Evolutionary conservation across 1,140 invertebrate genomes (phyloP).

Genomic region (Dryas iulia): DNA sequence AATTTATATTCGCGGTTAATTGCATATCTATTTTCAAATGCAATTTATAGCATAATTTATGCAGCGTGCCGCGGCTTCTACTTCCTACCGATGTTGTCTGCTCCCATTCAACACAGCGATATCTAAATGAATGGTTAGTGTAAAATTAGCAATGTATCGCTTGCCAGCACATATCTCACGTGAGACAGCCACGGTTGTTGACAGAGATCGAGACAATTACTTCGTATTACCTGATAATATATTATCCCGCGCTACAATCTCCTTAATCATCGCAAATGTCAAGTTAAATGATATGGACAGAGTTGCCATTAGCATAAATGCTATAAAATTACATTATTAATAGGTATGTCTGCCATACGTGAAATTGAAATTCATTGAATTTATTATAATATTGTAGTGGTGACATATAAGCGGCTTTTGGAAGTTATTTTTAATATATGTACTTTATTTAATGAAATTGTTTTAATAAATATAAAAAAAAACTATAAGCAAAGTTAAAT

Average conservation of each 20-base stretch:
- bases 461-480: not conserved
- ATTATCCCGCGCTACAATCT: conserved; percentile 56
- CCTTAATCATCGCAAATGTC: conserved; percentile 57
- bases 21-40: conserved; percentile 55
- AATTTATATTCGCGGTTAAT: conserved; percentile 56
- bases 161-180: conserved; percentile 71
- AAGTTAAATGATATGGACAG: conserved; percentile 54
- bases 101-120: conserved; percentile 62
- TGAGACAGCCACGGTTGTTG: conserved; percentile 56
- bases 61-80: conserved; percentile 39
- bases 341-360: conserved; percentile 3
- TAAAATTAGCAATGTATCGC: conserved; percentile 68
- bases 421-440: not conserved
- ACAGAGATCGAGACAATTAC: conserved; percentile 70
- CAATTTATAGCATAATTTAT: conserved; percentile 64
- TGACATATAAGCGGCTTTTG: conserved; percentile 1
- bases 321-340: conserved; percentile 36
- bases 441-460: not conserved
- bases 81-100: conserved; percentile 61
- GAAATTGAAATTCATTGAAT: conserved; percentile 9
- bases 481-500: too few species aligned
- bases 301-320: conserved; percentile 42
- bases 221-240: conserved; percentile 68
- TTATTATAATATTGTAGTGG: not conserved
- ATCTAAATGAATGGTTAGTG: conserved; percentile 69